Evolutionary conservation across 1,140 invertebrate genomes (phyloP).

Genomic region (Rhopalosiphum padi): DNA sequence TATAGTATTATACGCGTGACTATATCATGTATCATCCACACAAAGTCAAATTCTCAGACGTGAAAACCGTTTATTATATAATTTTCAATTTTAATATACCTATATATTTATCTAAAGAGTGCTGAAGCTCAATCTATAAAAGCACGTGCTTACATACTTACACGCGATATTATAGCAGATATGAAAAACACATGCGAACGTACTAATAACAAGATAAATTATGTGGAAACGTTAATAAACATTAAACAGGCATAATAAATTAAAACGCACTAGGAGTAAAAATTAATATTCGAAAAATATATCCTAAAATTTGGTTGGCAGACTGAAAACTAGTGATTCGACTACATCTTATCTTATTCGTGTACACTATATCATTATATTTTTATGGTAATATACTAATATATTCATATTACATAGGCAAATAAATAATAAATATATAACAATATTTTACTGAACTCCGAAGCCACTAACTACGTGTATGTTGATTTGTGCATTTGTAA

Average conservation of each 20-base stretch:
- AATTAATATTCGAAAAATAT: not conserved
- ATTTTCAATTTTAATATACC: not conserved
- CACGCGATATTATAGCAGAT: not conserved
- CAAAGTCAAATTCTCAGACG: not conserved
- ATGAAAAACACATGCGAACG: not conserved
- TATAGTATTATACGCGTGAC: not conserved
- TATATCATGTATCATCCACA: not conserved
- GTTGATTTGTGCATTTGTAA: not conserved
- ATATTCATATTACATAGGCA: not conserved
- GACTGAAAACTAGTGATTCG: not conserved
- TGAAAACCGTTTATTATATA: not conserved
- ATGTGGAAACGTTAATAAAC: not conserved
- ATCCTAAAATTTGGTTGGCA: not conserved
- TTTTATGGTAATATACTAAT: not conserved
- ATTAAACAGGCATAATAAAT: not conserved
- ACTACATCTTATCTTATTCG: not conserved
- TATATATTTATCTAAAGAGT: not conserved
- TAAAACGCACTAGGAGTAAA: not conserved
- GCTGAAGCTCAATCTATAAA: not conserved
- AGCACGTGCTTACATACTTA: not conserved
- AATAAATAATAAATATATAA: not conserved
- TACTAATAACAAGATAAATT: constrained; percentile 8
- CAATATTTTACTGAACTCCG: not conserved
- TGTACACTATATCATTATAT: not conserved
- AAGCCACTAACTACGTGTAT: not conserved